Percentiles rank a stretch among this genome's conserved stretches.
phyloP scores from a whole-genome alignment of 2,113 vertebrate species.

The Sarotherodon lohbergeri region DNA sequence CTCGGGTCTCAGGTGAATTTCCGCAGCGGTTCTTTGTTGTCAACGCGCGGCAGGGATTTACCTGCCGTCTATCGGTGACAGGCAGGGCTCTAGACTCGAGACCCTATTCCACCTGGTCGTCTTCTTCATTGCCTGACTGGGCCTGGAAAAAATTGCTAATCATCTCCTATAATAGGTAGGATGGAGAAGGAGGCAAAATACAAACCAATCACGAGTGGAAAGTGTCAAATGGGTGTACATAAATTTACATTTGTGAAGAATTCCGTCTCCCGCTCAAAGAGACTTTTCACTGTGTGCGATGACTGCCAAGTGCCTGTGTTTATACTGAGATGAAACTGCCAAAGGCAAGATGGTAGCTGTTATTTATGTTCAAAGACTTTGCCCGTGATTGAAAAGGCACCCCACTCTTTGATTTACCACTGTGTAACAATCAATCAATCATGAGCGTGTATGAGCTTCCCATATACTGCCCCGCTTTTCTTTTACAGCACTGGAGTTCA shows the following conservation, averaged over 20 bases:
- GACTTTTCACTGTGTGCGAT: not conserved
- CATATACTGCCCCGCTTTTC: not conserved
- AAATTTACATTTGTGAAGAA: slow-evolving; percentile 47
- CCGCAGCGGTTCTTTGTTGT: slow-evolving; percentile 3
- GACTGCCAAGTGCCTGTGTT: slow-evolving; percentile 33
- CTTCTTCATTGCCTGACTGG: slow-evolving; percentile 23
- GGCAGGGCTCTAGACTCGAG: slow-evolving; percentile 29
- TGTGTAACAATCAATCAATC: slow-evolving; percentile 52
- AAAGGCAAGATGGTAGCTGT: slow-evolving; percentile 21
- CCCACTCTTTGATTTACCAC: slow-evolving; percentile 36
- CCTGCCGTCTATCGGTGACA: slow-evolving; percentile 28
- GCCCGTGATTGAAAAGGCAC: slow-evolving; percentile 45
- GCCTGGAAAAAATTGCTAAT: slow-evolving; percentile 55
- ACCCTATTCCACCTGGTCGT: slow-evolving; percentile 24
- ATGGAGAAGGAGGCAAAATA: slow-evolving; percentile 37
- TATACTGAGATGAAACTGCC: slow-evolving; percentile 20
- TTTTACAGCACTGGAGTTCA: not conserved
- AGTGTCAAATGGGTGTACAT: slow-evolving; percentile 59
- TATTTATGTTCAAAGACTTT: slow-evolving; percentile 57
- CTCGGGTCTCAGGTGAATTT: slow-evolving; percentile 34
- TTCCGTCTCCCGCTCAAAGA: not conserved
- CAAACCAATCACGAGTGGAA: slow-evolving; percentile 55
- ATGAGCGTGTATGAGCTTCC: not conserved
- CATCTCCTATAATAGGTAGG: slow-evolving; percentile 50
- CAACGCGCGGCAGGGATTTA: slow-evolving; percentile 9